phyloP scores from a whole-genome alignment of 2,888 invertebrate genomes.

The Mongoloraphidia duomilia region DNA sequence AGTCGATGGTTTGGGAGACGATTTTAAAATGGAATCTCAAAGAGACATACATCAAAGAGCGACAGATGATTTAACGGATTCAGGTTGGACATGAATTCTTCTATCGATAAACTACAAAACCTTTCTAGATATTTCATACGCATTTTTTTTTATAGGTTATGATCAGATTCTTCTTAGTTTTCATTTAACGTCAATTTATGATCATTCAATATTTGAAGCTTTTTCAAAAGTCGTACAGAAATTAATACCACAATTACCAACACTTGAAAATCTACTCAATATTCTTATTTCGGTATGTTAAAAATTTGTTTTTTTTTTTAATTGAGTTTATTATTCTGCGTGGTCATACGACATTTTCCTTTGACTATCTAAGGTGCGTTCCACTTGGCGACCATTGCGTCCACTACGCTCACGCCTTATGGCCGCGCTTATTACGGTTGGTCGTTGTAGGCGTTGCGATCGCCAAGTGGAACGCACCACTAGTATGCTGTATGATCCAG shows the following conservation, averaged over 20 bases:
- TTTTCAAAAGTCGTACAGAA: slow-evolving; percentile 99
- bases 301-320: too few species aligned
- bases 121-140: neutral
- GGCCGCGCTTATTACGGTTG: too few species aligned
- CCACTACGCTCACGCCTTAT: too few species aligned
- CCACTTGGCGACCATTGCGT: too few species aligned
- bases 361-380: too few species aligned
- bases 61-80: slow-evolving; percentile 84
- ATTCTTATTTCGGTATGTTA: slow-evolving; percentile 86
- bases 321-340: too few species aligned
- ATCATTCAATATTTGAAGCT: slow-evolving; percentile 99
- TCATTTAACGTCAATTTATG: slow-evolving; percentile 97
- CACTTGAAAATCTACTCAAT: slow-evolving; percentile 92
- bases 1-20: slow-evolving; percentile 97
- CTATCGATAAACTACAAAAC: neutral
- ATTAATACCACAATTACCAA: slow-evolving; percentile 91
- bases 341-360: too few species aligned
- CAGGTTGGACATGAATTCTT: slow-evolving; percentile 36
- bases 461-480: too few species aligned
- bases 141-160: slow-evolving; percentile 31
- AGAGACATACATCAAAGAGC: slow-evolving; percentile 95
- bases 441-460: too few species aligned
- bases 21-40: slow-evolving; percentile 98
- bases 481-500: too few species aligned
- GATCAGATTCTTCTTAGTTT: slow-evolving; percentile 86